phyloP scores from a whole-genome alignment of 1,140 invertebrate genomes.

The Platorchestia sp. region DNA sequence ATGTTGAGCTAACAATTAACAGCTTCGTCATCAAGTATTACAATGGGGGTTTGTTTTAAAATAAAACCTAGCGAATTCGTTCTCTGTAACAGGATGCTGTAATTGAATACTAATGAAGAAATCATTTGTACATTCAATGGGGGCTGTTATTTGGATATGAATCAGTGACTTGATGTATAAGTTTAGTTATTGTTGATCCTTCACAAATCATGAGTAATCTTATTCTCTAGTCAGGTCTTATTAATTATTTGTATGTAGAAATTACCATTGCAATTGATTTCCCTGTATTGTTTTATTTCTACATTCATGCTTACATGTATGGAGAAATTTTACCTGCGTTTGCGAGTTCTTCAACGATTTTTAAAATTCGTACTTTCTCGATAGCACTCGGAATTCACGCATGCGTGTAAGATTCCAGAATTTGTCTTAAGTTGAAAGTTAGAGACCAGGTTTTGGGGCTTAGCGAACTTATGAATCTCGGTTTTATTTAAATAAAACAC shows the following conservation, averaged over 20 bases:
- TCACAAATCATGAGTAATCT: neutral
- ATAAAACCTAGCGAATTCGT: neutral
- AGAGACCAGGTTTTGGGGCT: too few relatives aligned
- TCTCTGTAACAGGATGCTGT: neutral
- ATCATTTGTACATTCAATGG: neutral
- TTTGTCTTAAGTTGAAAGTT: too few relatives aligned
- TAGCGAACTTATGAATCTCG: too few relatives aligned
- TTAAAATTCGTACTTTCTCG: neutral
- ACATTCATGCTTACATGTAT: neutral
- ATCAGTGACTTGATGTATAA: too few relatives aligned
- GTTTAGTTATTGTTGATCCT: neutral
- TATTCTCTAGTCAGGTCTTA: neutral
- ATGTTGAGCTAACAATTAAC: neutral
- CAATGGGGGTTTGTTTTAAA: neutral
- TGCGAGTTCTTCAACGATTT: neutral
- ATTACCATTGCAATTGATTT: neutral
- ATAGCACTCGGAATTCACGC: too few relatives aligned
- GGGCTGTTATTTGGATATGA: neutral
- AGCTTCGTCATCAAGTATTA: neutral
- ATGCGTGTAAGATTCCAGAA: neutral
- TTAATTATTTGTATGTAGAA: neutral
- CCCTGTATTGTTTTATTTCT: neutral
- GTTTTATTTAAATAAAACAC: too few relatives aligned
- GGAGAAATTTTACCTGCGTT: too few relatives aligned
- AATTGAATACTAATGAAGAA: neutral